phyloP scores from a whole-genome alignment of 2,797 vertebrate genomes.

The Neosilurus hyrtlii region DNA sequence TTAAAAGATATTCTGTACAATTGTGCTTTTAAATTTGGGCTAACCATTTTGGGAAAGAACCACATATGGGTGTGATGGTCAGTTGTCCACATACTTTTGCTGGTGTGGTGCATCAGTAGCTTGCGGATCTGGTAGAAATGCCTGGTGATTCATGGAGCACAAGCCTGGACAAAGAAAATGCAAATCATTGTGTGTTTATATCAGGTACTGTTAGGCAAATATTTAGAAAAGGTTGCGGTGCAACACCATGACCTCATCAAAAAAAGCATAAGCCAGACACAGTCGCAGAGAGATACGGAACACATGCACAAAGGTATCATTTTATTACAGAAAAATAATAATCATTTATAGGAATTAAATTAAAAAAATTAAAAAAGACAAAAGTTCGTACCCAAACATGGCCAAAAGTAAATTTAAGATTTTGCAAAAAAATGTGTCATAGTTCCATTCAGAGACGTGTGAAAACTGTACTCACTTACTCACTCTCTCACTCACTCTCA shows the following conservation, averaged over 20 bases:
- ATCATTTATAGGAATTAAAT: too few species aligned
- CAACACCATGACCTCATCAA: constrained; percentile 3
- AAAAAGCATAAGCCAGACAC: neutral
- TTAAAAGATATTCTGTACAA: neutral
- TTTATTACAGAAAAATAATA: too few species aligned
- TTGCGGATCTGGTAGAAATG: neutral
- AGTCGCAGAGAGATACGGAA: neutral
- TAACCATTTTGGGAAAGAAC: neutral
- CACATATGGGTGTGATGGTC: neutral
- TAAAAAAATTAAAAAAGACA: too few species aligned
- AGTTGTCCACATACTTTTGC: neutral
- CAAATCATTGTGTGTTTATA: constrained; percentile 6
- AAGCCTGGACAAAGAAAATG: neutral
- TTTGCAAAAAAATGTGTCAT: neutral
- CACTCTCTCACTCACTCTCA: too few species aligned
- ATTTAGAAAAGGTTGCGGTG: constrained; percentile 31
- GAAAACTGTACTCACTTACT: neutral
- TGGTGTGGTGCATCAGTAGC: neutral
- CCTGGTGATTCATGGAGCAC: neutral
- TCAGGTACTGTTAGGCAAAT: constrained; percentile 28
- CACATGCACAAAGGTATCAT: neutral
- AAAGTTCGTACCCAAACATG: neutral
- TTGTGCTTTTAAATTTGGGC: neutral
- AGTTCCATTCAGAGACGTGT: neutral
- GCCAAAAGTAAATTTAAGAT: neutral